Conservation (phyloP, 2,888 invertebrate genomes). For the Pristionchus arcanus region DNA sequence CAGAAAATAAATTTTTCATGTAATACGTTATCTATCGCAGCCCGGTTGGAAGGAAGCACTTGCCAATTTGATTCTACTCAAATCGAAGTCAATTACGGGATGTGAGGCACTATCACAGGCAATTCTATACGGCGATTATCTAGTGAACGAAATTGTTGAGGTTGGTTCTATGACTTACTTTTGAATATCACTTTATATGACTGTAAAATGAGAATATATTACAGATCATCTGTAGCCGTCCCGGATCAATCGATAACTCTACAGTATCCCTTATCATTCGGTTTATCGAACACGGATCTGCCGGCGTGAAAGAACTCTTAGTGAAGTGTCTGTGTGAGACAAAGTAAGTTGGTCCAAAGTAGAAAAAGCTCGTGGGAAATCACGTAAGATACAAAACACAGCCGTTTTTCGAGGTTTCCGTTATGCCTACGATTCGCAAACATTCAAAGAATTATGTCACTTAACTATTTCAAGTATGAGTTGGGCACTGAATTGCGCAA, state of each 20-base stretch:
- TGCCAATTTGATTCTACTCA: not conserved
- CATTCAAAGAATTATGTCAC: no score
- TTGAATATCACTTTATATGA: not conserved
- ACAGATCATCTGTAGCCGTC: not conserved
- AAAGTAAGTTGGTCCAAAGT: not conserved
- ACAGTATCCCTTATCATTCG: not conserved
- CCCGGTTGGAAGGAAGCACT: not conserved
- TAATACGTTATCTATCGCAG: not conserved
- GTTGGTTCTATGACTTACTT: not conserved
- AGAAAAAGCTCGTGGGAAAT: no score
- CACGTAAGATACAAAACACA: no score
- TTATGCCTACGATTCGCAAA: no score
- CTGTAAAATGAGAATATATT: no score
- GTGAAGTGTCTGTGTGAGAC: constrained; percentile 4
- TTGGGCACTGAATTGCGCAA: no score
- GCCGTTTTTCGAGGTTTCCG: no score
- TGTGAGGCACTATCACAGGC: not conserved
- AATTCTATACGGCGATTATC: not conserved
- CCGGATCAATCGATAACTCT: not conserved
- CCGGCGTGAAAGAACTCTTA: not conserved
- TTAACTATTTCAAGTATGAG: no score
- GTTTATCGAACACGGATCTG: not conserved
- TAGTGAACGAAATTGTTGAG: not conserved
- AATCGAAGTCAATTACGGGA: not conserved
- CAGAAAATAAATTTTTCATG: no score